phyloP scores from a whole-genome alignment of 1,140 invertebrate species.

The Subanguina moxae region DNA sequence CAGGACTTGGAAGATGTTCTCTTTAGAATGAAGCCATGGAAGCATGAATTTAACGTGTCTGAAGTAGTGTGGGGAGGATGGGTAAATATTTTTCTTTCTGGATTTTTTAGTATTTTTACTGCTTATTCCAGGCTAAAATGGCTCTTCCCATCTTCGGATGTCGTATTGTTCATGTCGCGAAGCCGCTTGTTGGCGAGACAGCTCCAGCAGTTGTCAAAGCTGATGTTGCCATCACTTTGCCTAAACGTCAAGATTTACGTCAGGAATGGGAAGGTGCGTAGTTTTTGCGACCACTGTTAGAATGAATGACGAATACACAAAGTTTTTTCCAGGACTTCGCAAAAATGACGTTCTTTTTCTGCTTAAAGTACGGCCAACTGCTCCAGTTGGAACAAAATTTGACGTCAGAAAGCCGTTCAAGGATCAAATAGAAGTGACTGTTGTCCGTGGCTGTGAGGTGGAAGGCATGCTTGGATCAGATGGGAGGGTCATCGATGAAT shows the following conservation, averaged over 20 bases:
- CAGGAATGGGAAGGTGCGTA: constrained; percentile 81
- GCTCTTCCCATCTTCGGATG: constrained; percentile 87
- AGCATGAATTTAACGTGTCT: constrained; percentile 69
- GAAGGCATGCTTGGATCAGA: constrained; percentile 96
- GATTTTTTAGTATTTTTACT: neutral
- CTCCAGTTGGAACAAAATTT: constrained; percentile 70
- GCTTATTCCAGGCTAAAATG: constrained; percentile 73
- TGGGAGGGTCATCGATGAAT: constrained; percentile 93
- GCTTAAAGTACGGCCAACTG: constrained; percentile 78
- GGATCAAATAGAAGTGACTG: constrained; percentile 81
- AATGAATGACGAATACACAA: neutral
- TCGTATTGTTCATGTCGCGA: constrained; percentile 73
- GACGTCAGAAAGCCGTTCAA: constrained; percentile 70
- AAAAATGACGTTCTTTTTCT: constrained; percentile 98
- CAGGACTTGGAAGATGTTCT: constrained; percentile 97
- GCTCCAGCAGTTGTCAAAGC: constrained; percentile 82
- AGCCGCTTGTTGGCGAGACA: constrained; percentile 75
- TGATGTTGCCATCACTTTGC: constrained; percentile 86
- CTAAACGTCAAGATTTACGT: constrained; percentile 82
- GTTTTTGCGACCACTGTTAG: neutral
- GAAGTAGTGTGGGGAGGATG: constrained; percentile 87
- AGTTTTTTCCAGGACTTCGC: constrained; percentile 64
- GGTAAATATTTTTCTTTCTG: constrained; percentile 55
- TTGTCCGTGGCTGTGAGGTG: constrained; percentile 92
- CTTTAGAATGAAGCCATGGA: constrained; percentile 87